A percentile compares a stretch with the other conserved stretches of the same genome.
Conservation (phyloP, 2,888 invertebrate species). For the Caenorhabditis plicata region DNA sequence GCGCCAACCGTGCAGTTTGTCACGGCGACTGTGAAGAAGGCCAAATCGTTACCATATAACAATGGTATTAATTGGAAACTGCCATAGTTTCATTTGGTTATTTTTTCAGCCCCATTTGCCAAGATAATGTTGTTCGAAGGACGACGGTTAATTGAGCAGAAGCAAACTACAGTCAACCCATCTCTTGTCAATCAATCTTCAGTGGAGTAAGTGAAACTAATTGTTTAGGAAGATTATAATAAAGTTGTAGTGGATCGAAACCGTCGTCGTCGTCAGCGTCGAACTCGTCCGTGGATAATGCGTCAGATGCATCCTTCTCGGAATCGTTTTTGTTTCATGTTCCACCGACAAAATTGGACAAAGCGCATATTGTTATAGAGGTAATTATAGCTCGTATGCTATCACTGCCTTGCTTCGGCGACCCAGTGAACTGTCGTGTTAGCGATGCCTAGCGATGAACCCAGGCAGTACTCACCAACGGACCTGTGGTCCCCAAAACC, state of each 20-base stretch:
- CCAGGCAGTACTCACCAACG: too few species aligned
- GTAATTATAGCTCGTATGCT: constrained; percentile 15
- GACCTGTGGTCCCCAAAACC: too few species aligned
- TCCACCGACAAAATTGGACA: constrained; percentile 44
- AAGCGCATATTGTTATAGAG: constrained; percentile 56
- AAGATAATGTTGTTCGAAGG: constrained; percentile 60
- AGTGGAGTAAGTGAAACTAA: constrained; percentile 28
- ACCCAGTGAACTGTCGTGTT: too few species aligned
- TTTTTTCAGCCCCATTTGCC: constrained; percentile 51
- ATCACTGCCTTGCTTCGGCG: too few species aligned
- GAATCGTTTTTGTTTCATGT: constrained; percentile 60
- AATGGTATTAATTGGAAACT: constrained; percentile 47
- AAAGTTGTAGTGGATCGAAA: constrained; percentile 36
- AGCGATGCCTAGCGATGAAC: too few species aligned
- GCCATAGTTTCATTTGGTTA: neutral
- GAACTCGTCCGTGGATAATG: constrained; percentile 40
- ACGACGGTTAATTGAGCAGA: constrained; percentile 56
- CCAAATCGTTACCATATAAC: constrained; percentile 48
- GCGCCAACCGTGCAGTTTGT: constrained; percentile 59
- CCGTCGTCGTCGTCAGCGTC: constrained; percentile 51
- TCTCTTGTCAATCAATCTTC: constrained; percentile 39
- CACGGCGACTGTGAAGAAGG: constrained; percentile 62
- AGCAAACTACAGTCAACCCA: constrained; percentile 55
- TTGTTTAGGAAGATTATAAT: neutral
- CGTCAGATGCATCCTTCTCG: constrained; percentile 49